phyloP scores from a whole-genome alignment of 2,888 invertebrate genomes.

The Desoria tigrina region DNA sequence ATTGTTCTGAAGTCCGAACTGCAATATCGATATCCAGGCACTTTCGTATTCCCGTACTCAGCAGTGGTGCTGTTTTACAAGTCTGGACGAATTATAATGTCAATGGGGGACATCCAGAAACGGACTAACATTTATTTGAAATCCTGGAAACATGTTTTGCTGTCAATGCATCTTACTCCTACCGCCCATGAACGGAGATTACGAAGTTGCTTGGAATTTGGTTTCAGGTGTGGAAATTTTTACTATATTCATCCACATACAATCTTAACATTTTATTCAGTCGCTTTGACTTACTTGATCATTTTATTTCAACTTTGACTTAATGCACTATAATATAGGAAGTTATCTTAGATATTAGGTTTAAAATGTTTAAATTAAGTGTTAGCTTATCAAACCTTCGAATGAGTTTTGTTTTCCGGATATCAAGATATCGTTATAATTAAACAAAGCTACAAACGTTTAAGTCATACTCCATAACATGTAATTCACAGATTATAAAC shows the following conservation, averaged over 20 bases:
- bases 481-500: no score
- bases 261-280: constrained; percentile 27
- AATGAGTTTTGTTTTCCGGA: no score
- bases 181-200: not conserved
- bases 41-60: constrained; percentile 1
- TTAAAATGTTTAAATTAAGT: no score
- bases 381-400: no score
- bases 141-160: constrained; percentile 20
- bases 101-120: constrained; percentile 17
- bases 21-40: not conserved
- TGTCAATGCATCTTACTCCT: not conserved
- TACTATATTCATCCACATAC: constrained; percentile 22
- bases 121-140: constrained; percentile 13
- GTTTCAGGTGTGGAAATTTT: constrained; percentile 25
- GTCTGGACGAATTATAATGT: constrained; percentile 4
- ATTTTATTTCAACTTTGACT: constrained; percentile 23
- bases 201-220: constrained; percentile 17
- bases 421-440: no score
- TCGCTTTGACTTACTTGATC: constrained; percentile 23
- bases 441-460: no score
- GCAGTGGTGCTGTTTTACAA: constrained; percentile 13
- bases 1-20: constrained; percentile 9
- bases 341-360: no score
- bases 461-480: no score
- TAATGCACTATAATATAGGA: no score